phyloP scores from a whole-genome alignment of 1,140 invertebrate genomes.

The Euwallacea fornicatus region DNA sequence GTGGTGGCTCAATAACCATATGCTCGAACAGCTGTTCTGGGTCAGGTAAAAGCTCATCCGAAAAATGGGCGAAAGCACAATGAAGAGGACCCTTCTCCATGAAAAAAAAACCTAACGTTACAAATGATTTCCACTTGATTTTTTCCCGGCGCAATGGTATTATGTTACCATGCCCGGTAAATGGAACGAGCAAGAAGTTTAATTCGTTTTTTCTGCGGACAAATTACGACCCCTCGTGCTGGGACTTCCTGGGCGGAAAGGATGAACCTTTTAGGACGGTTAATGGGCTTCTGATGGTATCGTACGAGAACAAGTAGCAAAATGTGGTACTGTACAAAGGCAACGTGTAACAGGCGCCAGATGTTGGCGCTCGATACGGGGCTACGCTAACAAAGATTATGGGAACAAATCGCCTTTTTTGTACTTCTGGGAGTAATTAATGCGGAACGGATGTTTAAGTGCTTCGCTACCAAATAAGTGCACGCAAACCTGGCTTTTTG shows the following conservation, averaged over 20 bases:
- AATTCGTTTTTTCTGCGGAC: slow-evolving; percentile 17
- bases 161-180: slow-evolving; percentile 10
- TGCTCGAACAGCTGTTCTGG: slow-evolving; percentile 25
- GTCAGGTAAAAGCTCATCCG: slow-evolving; percentile 19
- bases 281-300: slow-evolving; percentile 22
- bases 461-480: too few relatives aligned
- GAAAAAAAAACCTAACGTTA: slow-evolving; percentile 18
- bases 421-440: too few relatives aligned
- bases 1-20: slow-evolving; percentile 23
- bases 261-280: slow-evolving; percentile 15
- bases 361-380: slow-evolving; percentile 14
- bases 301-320: slow-evolving; percentile 4
- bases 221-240: slow-evolving; percentile 19
- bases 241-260: slow-evolving; percentile 18
- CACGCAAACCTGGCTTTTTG: too few relatives aligned
- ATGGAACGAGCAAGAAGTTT: slow-evolving; percentile 23
- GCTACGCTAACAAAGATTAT: slow-evolving; percentile 12
- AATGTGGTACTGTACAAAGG: neutral
- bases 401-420: slow-evolving; percentile 7
- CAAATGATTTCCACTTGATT: slow-evolving; percentile 37
- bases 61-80: slow-evolving; percentile 17
- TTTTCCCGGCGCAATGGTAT: slow-evolving; percentile 18
- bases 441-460: too few relatives aligned
- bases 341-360: neutral
- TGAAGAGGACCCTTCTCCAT: slow-evolving; percentile 27